phyloP scores from a whole-genome alignment of 2,888 invertebrate genomes.

The Labia minor region DNA sequence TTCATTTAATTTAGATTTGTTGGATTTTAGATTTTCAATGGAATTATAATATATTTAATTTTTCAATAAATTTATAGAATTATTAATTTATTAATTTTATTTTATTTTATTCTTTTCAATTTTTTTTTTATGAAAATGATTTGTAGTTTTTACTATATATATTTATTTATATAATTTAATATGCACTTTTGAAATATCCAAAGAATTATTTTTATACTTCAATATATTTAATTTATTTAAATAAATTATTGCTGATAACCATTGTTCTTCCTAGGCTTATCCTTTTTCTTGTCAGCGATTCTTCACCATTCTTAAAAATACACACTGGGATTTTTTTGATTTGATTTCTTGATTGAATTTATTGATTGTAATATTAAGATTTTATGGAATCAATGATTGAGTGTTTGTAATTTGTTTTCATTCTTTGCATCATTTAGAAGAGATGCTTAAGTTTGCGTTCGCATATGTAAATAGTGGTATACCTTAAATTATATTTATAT shows the following conservation, averaged over 20 bases:
- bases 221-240: too few species aligned
- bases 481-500: background rate
- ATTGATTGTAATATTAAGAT: background rate
- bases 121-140: constrained; percentile 17
- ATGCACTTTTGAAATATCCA: too few species aligned
- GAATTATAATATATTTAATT: constrained; percentile 14
- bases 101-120: constrained; percentile 20
- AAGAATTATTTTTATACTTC: too few species aligned
- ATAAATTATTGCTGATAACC: too few species aligned
- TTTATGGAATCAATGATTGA: background rate
- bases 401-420: background rate
- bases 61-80: constrained; percentile 20
- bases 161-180: too few species aligned
- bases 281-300: background rate
- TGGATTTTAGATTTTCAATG: constrained; percentile 14
- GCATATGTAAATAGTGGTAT: background rate
- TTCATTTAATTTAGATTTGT: constrained; percentile 31
- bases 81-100: too few species aligned
- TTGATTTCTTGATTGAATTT: constrained; percentile 15
- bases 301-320: background rate
- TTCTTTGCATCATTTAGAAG: background rate
- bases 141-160: too few species aligned
- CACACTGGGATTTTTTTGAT: constrained; percentile 42
- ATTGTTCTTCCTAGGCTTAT: constrained; percentile 18
- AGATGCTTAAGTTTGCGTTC: background rate